phyloP scores from a whole-genome alignment of 1,140 invertebrate genomes.

The Drosophila seguyi region DNA sequence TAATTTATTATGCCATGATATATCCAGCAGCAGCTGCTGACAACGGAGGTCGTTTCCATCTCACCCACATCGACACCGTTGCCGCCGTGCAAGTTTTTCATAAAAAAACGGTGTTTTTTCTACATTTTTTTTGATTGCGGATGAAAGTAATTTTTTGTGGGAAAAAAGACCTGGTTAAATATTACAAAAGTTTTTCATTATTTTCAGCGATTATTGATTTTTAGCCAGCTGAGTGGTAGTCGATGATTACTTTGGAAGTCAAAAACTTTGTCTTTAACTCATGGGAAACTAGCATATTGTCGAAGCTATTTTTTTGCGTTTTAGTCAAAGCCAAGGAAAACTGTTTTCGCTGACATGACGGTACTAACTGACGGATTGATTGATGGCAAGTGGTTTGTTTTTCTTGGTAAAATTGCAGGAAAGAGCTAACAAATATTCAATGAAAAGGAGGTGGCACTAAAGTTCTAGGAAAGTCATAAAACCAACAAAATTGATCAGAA shows the following conservation, averaged over 20 bases:
- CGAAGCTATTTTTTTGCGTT: not conserved
- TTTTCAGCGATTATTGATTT: conserved; percentile 33
- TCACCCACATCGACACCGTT: conserved; percentile 26
- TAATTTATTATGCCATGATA: conserved; percentile 54
- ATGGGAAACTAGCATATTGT: conserved; percentile 44
- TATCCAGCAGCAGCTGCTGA: conserved; percentile 59
- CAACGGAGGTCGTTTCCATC: conserved; percentile 57
- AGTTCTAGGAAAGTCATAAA: conserved; percentile 2
- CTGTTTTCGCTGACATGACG: conserved; percentile 9
- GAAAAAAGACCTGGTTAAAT: not conserved
- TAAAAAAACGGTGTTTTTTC: conserved; percentile 14
- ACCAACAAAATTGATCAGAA: conserved; percentile 44
- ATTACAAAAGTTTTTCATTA: conserved; percentile 38
- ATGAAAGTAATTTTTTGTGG: not conserved
- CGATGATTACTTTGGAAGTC: conserved; percentile 14
- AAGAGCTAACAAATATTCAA: not conserved
- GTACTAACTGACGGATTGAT: conserved; percentile 16
- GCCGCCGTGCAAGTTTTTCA: conserved; percentile 30
- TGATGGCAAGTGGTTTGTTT: conserved; percentile 5
- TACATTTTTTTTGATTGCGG: conserved; percentile 1
- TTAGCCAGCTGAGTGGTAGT: not conserved
- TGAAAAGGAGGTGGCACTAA: not conserved
- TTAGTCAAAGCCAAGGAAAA: conserved; percentile 6
- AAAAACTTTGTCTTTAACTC: conserved; percentile 16
- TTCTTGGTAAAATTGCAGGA: not conserved